Evolutionary conservation across 1,140 invertebrate species (phyloP).

Genomic region (Campoletis sonorensis): DNA sequence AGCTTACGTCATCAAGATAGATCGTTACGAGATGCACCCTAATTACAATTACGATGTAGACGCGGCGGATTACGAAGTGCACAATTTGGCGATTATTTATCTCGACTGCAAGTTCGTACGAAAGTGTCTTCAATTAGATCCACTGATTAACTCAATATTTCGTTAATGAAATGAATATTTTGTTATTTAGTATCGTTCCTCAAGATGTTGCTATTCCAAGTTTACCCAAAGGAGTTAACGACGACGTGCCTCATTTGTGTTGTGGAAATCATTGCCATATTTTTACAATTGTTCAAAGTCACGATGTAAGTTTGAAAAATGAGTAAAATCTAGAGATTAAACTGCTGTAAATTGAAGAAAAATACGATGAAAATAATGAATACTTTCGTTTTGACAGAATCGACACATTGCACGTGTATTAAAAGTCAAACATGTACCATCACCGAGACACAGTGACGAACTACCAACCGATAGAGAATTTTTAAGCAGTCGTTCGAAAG

Average conservation of each 20-base stretch:
- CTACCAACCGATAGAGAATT: background rate
- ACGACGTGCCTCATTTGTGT: slow-evolving; percentile 59
- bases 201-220: slow-evolving; percentile 42
- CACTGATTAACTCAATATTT: too few species aligned
- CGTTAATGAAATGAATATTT: background rate
- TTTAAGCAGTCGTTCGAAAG: background rate
- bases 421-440: slow-evolving; percentile 47
- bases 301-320: slow-evolving; percentile 47
- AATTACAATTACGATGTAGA: slow-evolving; percentile 52
- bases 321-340: too few species aligned
- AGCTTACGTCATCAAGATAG: slow-evolving; percentile 56
- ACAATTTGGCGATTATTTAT: slow-evolving; percentile 58
- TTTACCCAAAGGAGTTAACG: slow-evolving; percentile 48
- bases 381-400: slow-evolving; percentile 39
- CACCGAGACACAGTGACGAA: slow-evolving; percentile 47
- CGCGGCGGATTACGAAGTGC: slow-evolving; percentile 37
- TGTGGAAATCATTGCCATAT: slow-evolving; percentile 55
- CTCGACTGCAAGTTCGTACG: slow-evolving; percentile 56
- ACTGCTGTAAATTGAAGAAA: too few species aligned
- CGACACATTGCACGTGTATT: slow-evolving; percentile 40
- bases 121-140: too few species aligned
- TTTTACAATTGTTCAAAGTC: slow-evolving; percentile 54
- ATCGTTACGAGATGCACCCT: slow-evolving; percentile 57
- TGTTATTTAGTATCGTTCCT: slow-evolving; percentile 45
- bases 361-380: too few species aligned